phyloP scores from a whole-genome alignment of 2,113 vertebrate species.

The Pithys albifrons region DNA sequence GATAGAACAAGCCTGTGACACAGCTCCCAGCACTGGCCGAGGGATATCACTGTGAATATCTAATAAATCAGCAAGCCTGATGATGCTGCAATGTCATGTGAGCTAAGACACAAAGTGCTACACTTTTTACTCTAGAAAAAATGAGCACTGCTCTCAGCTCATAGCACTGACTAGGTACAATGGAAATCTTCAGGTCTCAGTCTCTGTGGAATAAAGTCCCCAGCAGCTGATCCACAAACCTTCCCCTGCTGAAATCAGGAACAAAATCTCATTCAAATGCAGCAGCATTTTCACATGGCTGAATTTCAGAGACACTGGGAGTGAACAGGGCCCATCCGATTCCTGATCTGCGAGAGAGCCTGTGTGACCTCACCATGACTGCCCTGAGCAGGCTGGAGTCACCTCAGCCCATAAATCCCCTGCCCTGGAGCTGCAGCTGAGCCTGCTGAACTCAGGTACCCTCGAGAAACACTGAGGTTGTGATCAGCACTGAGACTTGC shows the following conservation, averaged over 20 bases:
- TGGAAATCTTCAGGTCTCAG: background rate
- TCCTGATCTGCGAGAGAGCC: background rate
- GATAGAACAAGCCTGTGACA: conserved; percentile 40
- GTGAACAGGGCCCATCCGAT: background rate
- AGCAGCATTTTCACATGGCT: background rate
- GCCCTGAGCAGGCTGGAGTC: conserved; percentile 3
- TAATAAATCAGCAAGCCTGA: conserved; percentile 48
- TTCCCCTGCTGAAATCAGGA: background rate
- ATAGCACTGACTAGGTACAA: background rate
- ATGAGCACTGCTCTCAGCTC: background rate
- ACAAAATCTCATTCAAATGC: background rate
- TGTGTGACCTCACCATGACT: conserved; percentile 7
- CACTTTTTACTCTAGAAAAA: background rate
- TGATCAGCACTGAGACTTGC: conserved; percentile 19
- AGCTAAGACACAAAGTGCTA: background rate
- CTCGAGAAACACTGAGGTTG: conserved; percentile 10
- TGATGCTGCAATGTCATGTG: conserved; percentile 17
- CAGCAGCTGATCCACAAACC: background rate
- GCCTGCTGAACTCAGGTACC: conserved; percentile 5
- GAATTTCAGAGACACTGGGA: background rate
- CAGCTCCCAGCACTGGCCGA: conserved; percentile 6
- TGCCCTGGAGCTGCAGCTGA: background rate
- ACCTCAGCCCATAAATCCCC: background rate
- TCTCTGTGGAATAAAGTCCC: background rate
- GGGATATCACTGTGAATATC: background rate